These are phyloP conservation scores for Microhierax caerulescens DNA, from an alignment of 2,797 vertebrate genomes.

Conservation along the genomic window DNA sequence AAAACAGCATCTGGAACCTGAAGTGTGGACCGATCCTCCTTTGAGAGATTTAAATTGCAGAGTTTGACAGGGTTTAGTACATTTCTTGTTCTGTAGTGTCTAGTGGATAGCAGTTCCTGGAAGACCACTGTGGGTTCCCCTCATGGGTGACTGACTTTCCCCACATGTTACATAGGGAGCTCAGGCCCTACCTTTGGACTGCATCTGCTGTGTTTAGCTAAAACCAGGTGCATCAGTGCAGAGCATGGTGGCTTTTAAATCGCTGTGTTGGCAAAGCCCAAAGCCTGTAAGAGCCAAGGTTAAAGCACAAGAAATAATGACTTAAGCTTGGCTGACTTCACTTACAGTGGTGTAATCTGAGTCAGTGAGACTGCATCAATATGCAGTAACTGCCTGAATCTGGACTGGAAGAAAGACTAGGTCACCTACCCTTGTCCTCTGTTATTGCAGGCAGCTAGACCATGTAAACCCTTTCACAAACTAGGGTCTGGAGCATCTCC, in stretches of 20 bases:
- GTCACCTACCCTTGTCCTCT: neutral
- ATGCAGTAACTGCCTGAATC: neutral
- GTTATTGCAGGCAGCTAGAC: neutral
- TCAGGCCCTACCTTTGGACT: neutral
- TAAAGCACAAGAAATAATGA: neutral
- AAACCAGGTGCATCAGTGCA: neutral
- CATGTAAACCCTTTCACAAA: neutral
- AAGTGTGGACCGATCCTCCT: neutral
- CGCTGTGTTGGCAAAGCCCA: neutral
- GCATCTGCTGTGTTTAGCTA: neutral
- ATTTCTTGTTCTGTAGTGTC: neutral
- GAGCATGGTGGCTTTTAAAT: neutral
- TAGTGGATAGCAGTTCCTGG: neutral
- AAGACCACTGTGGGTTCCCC: neutral
- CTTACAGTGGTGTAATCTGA: neutral
- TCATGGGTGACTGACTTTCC: rapidly evolving
- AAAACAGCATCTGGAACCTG: neutral
- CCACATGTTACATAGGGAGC: neutral
- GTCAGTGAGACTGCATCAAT: neutral
- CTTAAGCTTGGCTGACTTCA: neutral
- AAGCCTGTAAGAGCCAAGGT: neutral
- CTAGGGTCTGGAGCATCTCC: neutral
- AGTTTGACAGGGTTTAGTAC: neutral
- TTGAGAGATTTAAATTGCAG: neutral
- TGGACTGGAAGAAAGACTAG: neutral